Conservation (phyloP, 2,113 vertebrate genomes). For the Callithrix jacchus region DNA sequence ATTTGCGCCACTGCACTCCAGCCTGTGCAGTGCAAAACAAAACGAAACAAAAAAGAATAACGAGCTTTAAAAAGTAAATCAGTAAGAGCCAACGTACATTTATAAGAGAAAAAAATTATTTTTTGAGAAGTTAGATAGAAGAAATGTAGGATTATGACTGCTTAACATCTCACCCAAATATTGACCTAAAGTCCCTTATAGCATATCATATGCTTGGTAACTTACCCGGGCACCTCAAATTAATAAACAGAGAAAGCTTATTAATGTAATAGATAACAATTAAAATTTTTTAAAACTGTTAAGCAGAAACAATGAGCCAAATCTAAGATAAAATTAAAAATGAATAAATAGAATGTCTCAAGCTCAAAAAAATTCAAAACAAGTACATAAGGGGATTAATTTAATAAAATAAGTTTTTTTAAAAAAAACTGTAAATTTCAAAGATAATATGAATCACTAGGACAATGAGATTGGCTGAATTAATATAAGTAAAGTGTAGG, state of each 20-base stretch:
- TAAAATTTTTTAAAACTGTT: neutral
- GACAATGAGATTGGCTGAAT: neutral
- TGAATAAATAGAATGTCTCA: neutral
- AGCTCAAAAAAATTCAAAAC: neutral
- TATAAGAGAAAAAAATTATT: neutral
- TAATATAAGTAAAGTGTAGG: neutral
- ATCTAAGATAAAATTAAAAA: slow-evolving; percentile 12
- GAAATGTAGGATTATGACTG: neutral
- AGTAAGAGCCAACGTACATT: neutral
- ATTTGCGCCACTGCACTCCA: no score
- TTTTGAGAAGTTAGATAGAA: neutral
- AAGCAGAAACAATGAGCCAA: neutral
- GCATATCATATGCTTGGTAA: neutral
- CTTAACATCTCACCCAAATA: neutral
- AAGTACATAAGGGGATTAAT: neutral
- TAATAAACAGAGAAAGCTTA: neutral
- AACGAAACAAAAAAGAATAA: neutral
- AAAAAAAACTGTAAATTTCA: neutral
- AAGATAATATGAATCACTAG: neutral
- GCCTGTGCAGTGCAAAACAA: no score
- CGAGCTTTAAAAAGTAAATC: neutral
- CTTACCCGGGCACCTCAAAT: neutral
- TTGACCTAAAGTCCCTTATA: neutral
- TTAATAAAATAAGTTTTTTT: neutral
- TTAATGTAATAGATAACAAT: neutral